phyloP scores from a whole-genome alignment of 2,113 vertebrate species.

The Heterotilapia buettikoferi region DNA sequence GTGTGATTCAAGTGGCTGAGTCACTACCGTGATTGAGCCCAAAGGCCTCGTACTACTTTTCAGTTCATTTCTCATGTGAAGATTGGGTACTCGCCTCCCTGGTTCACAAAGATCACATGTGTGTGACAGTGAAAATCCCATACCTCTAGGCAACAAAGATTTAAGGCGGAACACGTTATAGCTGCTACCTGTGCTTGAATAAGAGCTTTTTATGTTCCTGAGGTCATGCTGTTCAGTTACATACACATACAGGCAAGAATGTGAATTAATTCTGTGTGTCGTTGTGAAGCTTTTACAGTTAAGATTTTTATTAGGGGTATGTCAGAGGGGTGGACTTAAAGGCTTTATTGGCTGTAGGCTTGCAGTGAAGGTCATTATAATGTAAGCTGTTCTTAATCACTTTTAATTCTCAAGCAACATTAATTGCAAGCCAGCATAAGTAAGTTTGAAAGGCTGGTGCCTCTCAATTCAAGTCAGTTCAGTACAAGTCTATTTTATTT shows the following conservation, averaged over 20 bases:
- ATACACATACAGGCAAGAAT: background rate
- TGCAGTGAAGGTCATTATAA: background rate
- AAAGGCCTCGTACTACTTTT: conserved; percentile 6
- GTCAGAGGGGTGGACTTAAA: background rate
- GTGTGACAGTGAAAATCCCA: conserved; percentile 18
- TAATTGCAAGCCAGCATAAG: background rate
- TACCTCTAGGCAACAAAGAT: background rate
- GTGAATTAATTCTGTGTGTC: background rate
- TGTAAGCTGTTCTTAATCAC: background rate
- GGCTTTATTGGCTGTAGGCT: background rate
- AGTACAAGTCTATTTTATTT: background rate
- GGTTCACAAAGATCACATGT: conserved; percentile 4
- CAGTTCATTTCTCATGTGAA: conserved; percentile 38
- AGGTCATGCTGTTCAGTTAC: background rate
- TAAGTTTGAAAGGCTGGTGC: background rate
- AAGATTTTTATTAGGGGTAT: background rate
- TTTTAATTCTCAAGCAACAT: background rate
- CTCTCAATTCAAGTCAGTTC: background rate
- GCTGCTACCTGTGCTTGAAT: background rate
- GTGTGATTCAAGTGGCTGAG: conserved; percentile 22
- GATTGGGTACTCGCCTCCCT: background rate
- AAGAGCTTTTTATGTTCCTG: background rate
- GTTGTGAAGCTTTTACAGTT: background rate
- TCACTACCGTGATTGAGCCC: conserved; percentile 30
- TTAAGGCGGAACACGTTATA: background rate